Evolutionary conservation across 2,797 vertebrate genomes (phyloP), one percentile per base, ranked within the genome.

Genomic region (Liparis tanakae): DNA sequence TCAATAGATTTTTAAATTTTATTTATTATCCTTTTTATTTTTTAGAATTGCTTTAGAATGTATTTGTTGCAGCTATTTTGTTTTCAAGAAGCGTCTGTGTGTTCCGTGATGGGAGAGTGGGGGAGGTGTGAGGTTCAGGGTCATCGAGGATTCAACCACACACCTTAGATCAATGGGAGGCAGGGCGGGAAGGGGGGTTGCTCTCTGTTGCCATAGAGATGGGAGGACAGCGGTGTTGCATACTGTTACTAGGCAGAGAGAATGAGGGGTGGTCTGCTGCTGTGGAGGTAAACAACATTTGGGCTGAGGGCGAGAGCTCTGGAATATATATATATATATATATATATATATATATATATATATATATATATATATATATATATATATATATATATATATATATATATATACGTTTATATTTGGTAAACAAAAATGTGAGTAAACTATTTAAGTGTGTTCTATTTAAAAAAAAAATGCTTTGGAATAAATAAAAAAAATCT

Each of bases 131-230:
- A 61, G 84, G 89, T 86, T 89, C 82, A 87, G 79, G 78, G 85
- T 83, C 75, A 25, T 44, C 3, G 39, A 83, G 77, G 82, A 84
- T 74, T 60, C 73, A 70, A 46, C 55, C 62, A 37, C 62, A 76
- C 72, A 81, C 84, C 67, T 82, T 37, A 30, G 86, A 90, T 88
- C 87, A 85, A 84, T 88, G 81, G 74, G 76, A 84, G 74, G 80
- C 70, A 82, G 76, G 83, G 70, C 76, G 63, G 67, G 76, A 65
- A 58, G 56, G 71, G 39, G 79, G 86, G 87, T 72, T 73, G 72
- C 85, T 84, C 84, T 80, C 80, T 90, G 94, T 95, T 95, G 89
- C 94, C 88, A 95, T 94, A 90, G 95, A 87, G 89, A 94, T 87
- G 80, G 84, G 88, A 92, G 94, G 92, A 94, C 91, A 92, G 91